Evolutionary conservation across 2,113 vertebrate genomes (phyloP).

Genomic region (Notothenia rossii): DNA sequence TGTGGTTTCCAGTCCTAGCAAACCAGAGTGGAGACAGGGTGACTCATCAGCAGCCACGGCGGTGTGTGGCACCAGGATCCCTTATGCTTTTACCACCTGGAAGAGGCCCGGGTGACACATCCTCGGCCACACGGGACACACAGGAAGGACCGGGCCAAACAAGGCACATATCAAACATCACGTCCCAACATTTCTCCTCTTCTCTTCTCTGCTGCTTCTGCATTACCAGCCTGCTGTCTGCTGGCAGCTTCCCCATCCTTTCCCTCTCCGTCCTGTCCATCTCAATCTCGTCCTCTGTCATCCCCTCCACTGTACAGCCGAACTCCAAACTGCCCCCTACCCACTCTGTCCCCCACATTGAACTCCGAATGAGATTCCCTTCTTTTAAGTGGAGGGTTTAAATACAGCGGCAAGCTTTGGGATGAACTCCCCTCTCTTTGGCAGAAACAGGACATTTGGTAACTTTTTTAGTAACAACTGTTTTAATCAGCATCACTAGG

Average conservation of each 20-base stretch:
- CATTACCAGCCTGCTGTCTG: not conserved
- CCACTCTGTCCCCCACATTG: too few relatives aligned
- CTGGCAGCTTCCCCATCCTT: slow-evolving; percentile 24
- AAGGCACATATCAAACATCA: not conserved
- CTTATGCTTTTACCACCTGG: slow-evolving; percentile 80
- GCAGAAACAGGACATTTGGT: too few relatives aligned
- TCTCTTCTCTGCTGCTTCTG: not conserved
- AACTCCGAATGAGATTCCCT: too few relatives aligned
- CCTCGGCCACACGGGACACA: slow-evolving; percentile 48
- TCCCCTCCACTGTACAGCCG: not conserved
- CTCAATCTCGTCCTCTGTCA: slow-evolving; percentile 20
- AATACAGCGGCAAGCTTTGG: too few relatives aligned
- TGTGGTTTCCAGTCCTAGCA: slow-evolving; percentile 59
- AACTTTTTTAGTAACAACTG: too few relatives aligned
- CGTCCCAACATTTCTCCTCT: not conserved
- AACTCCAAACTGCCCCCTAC: too few relatives aligned
- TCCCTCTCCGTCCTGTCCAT: slow-evolving; percentile 17
- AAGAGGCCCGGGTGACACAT: slow-evolving; percentile 55
- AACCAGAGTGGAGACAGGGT: slow-evolving; percentile 62
- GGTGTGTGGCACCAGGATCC: slow-evolving; percentile 72
- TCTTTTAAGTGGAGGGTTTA: too few relatives aligned
- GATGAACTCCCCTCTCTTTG: too few relatives aligned
- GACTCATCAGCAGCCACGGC: slow-evolving; percentile 83
- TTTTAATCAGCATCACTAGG: too few relatives aligned
- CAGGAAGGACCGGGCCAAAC: slow-evolving; percentile 22